Base-by-base conservation (phyloP, 2,888 invertebrate species). In the Nephrotoma appendiculata region DNA sequence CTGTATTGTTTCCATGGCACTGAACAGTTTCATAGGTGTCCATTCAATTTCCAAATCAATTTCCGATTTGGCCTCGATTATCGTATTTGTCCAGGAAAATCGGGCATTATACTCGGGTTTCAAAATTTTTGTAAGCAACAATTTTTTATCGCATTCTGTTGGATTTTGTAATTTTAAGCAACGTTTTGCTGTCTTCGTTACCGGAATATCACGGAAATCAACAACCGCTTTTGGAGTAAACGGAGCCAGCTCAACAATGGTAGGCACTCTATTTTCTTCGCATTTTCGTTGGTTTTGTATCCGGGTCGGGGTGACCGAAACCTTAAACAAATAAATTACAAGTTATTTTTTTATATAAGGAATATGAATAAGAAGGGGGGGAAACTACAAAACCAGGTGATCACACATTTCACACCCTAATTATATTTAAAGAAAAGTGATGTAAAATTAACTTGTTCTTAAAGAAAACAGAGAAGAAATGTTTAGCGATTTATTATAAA, bases 171-270 rank as follows among this genome's bases (percentile, higher is more conserved):
- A 91, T 88, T 93, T 92, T 87, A 95, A 90, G 86, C 91, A 91
- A 88, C 93, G 92, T 87, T 92, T 92, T 87, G 93, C 93, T 11
- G 92, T 91, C 83, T 93, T 92, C 15, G 94, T 94, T 87, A 95
- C 91, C 6, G 92, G 91, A 87, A 95, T 93, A 92, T 95, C 93
- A 88, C 95, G 94, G 89, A 95, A 95, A n/a, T 93, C 92, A 19
- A 95, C 93, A 91, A 94, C 94, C 3, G 95, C 94, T 88, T 93
- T 93, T 87, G 93, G 91, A n/a, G 94, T 93, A 91, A 95, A 95
- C 1, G 95, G 95, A 11, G 94, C 95, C 89, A 95, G 92, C 84
- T 93, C 90, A 12, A 95, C 92, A 84, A 88, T 88, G 0, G 90
- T 89, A 6, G 91, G 91, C 88, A 90, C 92, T 88, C 88, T 90